Evolutionary conservation across 2,888 invertebrate species (phyloP), one percentile per base, ranked within the genome.

Genomic region (Acrobasis repandana): DNA sequence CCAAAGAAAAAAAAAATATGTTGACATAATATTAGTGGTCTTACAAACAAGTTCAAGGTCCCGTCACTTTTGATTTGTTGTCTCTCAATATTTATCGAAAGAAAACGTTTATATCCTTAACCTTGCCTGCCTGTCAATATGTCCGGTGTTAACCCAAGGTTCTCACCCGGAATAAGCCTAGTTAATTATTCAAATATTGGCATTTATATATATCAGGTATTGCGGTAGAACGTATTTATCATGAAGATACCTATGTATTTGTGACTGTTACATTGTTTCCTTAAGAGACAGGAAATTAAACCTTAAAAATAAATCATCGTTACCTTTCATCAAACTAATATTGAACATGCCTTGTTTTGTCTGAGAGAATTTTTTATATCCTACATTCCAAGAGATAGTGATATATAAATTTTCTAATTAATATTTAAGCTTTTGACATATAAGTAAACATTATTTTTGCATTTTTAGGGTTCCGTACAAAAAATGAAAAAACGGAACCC

Each of bases 161-260:
- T 43, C 43, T 14, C 43, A n/a, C 43, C 43, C 43, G 43, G 43
- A 43, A 43, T 43, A 43, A n/a, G n/a, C 11, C 43, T 43, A 43
- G 43, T 43, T 43, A n/a, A 43, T 43, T 43, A 43, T 43, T 43
- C 43, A 43, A 43, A 43, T 43, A n/a, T 43, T 43, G 14, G n/a
- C 43, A 14, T 43, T 43, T n/a, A 43, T 43, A 6, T 43, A 14
- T 3, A 43, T 43, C 43, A 43, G 6, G 4, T 43, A 43, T 43
- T n/a, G 2, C n/a, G n/a, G 43, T n/a, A 2, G 11, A 38, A 11
- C 3, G 43, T 43, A 43, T 43, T 43, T n/a, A n/a, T 28, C n/a
- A 43, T 43, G n/a, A 43, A 14, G 6, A 14, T 14, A 11, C 6
- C 38, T 14, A 43, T n/a, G n/a, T n/a, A n/a, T 43, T 43, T n/a